phyloP scores from a whole-genome alignment of 2,797 vertebrate genomes.

The Coccyzus lansbergi region DNA sequence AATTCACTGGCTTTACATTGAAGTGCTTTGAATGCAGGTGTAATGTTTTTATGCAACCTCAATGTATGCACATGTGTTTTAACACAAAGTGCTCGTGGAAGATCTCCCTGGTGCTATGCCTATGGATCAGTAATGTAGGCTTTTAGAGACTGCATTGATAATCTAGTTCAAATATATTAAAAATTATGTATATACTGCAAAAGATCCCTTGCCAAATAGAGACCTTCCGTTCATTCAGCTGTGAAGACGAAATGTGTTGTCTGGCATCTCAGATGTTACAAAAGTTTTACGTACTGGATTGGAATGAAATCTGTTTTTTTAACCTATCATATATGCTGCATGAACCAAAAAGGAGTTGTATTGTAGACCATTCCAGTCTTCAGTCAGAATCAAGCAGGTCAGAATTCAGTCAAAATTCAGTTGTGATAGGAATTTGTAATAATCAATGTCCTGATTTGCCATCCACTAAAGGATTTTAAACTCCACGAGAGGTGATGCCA shows the following conservation, averaged over 20 bases:
- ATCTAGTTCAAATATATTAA: not conserved
- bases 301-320: not conserved
- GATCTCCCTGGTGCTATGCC: not conserved
- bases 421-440: not conserved
- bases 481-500: not conserved
- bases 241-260: not conserved
- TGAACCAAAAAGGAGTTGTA: rapidly evolving
- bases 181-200: not conserved
- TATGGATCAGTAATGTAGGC: not conserved
- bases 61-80: rapidly evolving
- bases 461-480: not conserved
- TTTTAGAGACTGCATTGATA: not conserved
- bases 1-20: not conserved
- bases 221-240: not conserved
- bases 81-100: not conserved
- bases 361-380: not conserved
- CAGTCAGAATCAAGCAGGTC: not conserved
- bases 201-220: not conserved
- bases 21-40: not conserved
- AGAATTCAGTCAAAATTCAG: not conserved
- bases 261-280: not conserved
- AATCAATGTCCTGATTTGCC: not conserved
- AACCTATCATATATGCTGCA: not conserved
- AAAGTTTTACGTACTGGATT: not conserved
- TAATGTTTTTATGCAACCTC: not conserved